A percentile compares a stretch with the other conserved stretches of the same genome.
Evolutionary conservation across 2,888 invertebrate species (phyloP).

Genomic region (Copidosoma aretas): DNA sequence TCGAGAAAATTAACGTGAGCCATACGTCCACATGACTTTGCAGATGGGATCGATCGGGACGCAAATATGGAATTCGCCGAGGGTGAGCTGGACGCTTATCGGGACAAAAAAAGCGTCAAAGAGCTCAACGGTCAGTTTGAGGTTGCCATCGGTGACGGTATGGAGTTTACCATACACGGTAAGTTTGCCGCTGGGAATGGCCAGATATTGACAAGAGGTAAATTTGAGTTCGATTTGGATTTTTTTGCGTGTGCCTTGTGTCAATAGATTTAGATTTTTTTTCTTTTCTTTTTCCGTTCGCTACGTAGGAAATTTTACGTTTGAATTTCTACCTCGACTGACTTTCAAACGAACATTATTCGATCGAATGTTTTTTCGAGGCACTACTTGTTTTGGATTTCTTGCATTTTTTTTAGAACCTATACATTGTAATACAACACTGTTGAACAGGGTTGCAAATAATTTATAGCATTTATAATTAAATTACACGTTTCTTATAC

Average conservation of each 20-base stretch:
- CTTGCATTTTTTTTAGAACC: not conserved
- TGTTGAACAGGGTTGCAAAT: too few relatives aligned
- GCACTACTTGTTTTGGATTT: not conserved
- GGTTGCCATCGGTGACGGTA: conserved; percentile 90
- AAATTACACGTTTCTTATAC: too few relatives aligned
- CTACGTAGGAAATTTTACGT: too few relatives aligned
- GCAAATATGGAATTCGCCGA: conserved; percentile 78
- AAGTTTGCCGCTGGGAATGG: conserved; percentile 48
- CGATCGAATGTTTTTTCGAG: not conserved
- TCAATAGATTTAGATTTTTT: not conserved
- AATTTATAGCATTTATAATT: too few relatives aligned
- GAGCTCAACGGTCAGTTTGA: conserved; percentile 76
- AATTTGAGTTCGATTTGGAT: conserved; percentile 2
- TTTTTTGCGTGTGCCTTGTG: not conserved
- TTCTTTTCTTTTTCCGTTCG: too few relatives aligned
- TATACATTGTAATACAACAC: not conserved
- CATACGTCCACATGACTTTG: conserved; percentile 49
- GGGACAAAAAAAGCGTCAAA: conserved; percentile 85
- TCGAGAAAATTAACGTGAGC: conserved; percentile 24
- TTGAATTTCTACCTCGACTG: not conserved
- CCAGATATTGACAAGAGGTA: conserved; percentile 19
- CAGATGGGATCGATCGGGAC: conserved; percentile 69
- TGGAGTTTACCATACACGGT: conserved; percentile 94
- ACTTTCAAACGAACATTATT: not conserved
- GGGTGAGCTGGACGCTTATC: conserved; percentile 76